Base-by-base conservation (phyloP, 30 jellyfish, hydroid and myxozoan genomes). In the Catostylus mosaicus region DNA sequence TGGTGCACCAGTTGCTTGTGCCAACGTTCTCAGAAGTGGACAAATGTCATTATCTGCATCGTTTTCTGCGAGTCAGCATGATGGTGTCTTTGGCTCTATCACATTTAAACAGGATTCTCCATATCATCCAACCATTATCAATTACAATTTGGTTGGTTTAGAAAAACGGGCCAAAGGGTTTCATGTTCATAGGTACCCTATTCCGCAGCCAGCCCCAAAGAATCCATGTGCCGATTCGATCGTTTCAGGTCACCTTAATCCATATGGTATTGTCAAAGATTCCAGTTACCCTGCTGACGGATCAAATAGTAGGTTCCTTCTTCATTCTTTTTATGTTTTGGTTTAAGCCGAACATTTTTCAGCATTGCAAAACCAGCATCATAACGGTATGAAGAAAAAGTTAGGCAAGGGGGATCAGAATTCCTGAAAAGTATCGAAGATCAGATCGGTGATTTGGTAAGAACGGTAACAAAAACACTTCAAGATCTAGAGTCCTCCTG, bases 171-270 rank as follows among this genome's bases (percentile, higher is more conserved):
- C 95, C 52, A 77, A 83, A 0, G 98, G 98, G 1, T 46, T 70
- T 50, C 98, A 93, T 46, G 94, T 93, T 0, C 98, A 93, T 57
- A 57, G 62, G 75, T 93, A 45, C 59, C 97, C 98, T 14, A 93
- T 93, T n/a, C 91, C 98, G 0, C 30, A 3, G 30, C 89, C 93
- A 14, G 66, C 84, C 18, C 91, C 90, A 33, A 35, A 1, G 4
- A 75, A 76, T 72, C 89, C 90, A 1, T 93, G 98, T 57, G 77
- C 96, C 19, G 83, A 62, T 24, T 37, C 87, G n/a, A 85, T 81
- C 40, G 98, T 87, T 40, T 90, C 97, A 6, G 98, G 96, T 7
- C 97, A 93, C 69, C 59, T 84, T 54, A 93, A 93, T 37, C 98
- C 98, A 20, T 86, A 70, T 33, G 82, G 85, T 12, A 61, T 93